Base-by-base conservation (phyloP, 2,888 invertebrate genomes). In the Vesta saturnalis region DNA sequence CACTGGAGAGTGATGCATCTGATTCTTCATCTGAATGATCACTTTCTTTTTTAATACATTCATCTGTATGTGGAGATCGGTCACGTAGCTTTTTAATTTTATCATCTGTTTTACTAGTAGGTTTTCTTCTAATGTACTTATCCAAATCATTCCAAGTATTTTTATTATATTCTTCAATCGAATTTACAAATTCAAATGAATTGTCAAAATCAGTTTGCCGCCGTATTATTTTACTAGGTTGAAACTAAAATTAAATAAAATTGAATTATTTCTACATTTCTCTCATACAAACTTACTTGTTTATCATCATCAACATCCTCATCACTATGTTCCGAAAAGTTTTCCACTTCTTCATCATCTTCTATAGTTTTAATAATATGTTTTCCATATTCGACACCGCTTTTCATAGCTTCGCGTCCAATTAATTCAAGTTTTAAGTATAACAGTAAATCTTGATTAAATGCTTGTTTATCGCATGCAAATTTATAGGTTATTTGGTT, bases 271-370 rank as follows among this genome's bases (percentile, higher is more conserved):
- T 49, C 14, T 14, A 49, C n/a, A n/a, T n/a, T n/a, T n/a, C n/a
- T n/a, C n/a, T n/a, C n/a, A 8, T 5, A 15, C 12, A 16, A 21
- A 16, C 14, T 6, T 30, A 77, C 83, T 80, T 83, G 94, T 6
- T 18, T 19, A 52, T 52, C 52, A n/a, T 52, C 94, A 83, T 94
- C 93, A 19, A 92, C 85, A 87, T 94, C 94, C 67, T 88, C 89
- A 78, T 94, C 94, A 0, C 94, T 94, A 81, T 92, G 90, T 78
- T 93, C 92, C 0, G 94, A 94, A 72, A 89, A 91, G 85, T 94
- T 87, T 76, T 92, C 90, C 0, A 96, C 91, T 80, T 93, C 92
- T 62, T 93, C 92, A 73, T 92, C 92, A 70, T 95, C 95, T 43
- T 90, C 88, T 67, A 96, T 96, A 0, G 96, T 96, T 84, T 90